Base-by-base conservation (phyloP, 2,797 vertebrate species). In the Anniella stebbinsi region DNA sequence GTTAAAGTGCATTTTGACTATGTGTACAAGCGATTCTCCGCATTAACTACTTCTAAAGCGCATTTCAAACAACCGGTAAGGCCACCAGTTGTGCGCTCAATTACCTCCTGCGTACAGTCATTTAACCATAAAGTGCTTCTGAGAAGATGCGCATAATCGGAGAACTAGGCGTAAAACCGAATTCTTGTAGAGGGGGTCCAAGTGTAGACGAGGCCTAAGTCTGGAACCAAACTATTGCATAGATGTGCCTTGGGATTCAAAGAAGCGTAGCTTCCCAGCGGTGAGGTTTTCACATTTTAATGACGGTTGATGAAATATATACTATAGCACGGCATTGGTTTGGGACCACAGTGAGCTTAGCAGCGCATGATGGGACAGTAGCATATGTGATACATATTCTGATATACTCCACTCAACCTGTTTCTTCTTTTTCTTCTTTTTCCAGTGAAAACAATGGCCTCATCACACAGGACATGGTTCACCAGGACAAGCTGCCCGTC, bases 401-500 rank as follows among this genome's bases (percentile, higher is more conserved):
- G 23, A 12, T 12, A 17, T 33, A 25, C n/a, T 67, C 28, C 17
- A 38, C 13, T 63, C 33, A 30, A 33, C 15, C 76, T 30, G 2
- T 82, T 25, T 80, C 36, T 92, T 83, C 89, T n/a, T 84, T 82
- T 25, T 80, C 36, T 92, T 83, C 89, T n/a, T 84, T n/a, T 92
- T 30, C 36, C 90, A 96, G 96, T 93, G 96, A 96, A 51, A 96
- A 96, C 88, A 94, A 92, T 48, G 67, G 87, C 36, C 69, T 92
- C 13, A 69, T 11, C 54, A 95, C 92, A 54, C 85, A 95, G 11
- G 88, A 96, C 84, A 96, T 94, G 1, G 90, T 92, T 90, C 94
- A 91, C 93, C 92, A 1, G 2, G 93, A 91, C 91, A 81, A 8
- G n/a, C 96, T 98, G 57, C 93, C 94, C 13, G 98, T 98, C 72